These are phyloP conservation scores for Syrista parreyssii DNA, from an alignment of 2,888 invertebrate genomes.

Conservation along the genomic window DNA sequence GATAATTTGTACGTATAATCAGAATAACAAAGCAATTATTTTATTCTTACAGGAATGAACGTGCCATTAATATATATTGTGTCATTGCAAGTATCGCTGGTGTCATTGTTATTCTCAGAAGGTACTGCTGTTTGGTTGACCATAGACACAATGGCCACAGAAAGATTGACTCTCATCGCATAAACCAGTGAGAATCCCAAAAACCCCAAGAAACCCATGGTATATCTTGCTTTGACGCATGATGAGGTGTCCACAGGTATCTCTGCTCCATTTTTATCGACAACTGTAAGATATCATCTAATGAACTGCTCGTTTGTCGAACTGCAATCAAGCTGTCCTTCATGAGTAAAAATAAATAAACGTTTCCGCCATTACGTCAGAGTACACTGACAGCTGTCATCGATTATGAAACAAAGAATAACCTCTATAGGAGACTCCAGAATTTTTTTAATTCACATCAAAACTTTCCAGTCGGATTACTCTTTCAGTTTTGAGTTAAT, in stretches of 20 bases:
- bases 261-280: constrained; percentile 11
- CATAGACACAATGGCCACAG: constrained; percentile 96
- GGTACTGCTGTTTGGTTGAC: constrained; percentile 79
- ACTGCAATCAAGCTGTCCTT: not conserved
- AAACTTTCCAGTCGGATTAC: too few relatives aligned
- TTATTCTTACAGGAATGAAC: constrained; percentile 48
- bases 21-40: not conserved
- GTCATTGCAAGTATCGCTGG: constrained; percentile 70
- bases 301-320: not conserved
- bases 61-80: constrained; percentile 50
- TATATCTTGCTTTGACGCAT: constrained; percentile 79
- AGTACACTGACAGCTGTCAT: not conserved
- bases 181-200: constrained; percentile 90
- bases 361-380: not conserved
- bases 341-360: not conserved
- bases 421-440: not conserved
- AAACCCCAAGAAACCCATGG: constrained; percentile 86
- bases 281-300: constrained; percentile 33
- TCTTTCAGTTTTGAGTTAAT: too few relatives aligned
- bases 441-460: not conserved
- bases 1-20: not conserved
- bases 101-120: constrained; percentile 67
- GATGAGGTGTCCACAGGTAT: constrained; percentile 70
- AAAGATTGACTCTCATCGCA: constrained; percentile 90
- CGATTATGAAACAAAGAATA: not conserved